Evolutionary conservation across 2,113 vertebrate genomes (phyloP), one percentile per base, ranked within the genome.

Genomic region (Amblyopsis rosae): DNA sequence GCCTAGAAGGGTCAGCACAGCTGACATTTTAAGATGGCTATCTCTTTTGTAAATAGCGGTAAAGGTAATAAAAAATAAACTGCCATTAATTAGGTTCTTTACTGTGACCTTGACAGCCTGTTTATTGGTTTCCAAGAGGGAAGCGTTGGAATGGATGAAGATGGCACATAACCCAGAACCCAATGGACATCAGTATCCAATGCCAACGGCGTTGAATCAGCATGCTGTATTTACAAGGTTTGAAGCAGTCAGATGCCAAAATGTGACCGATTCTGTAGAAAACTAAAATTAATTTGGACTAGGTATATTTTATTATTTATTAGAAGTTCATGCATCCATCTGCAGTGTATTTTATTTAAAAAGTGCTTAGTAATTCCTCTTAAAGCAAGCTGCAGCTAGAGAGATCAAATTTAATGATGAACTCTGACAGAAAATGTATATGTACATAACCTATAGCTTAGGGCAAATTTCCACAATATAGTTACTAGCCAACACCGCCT

Each of bases 41-140:
- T 55, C 1, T 56, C 59, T 35, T 64, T 82, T 67, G 82, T 82
- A 65, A 70, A 81, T 62, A 73, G 69, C 69, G 69, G 69, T 79
- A 62, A 65, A 63, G 76, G 80, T 74, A 41, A 76, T 76, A 84
- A 84, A 4, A 50, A 66, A 71, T 63, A 76, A 69, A 50, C 72
- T 76, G 82, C 62, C 75, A 70, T 90, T 81, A 82, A 84, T 89
- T 85, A 73, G 67, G 9, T 62, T 45, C 67, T 81, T 75, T 49
- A 51, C 26, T 54, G 53, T 64, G 62, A 80, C 65, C 59, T 49
- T 45, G 80, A 72, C 85, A 82, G 70, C 60, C 55, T 33, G 59
- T 73, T 85, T 64, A 88, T 83, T 60, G 15, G 80, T 86, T 81
- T 91, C 86, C 82, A 84, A 77, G 80, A 75, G 72, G 72, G 49